Evolutionary conservation across 2,888 invertebrate genomes (phyloP), one percentile per base, ranked within the genome.

Genomic region (Hypselothyrea guttata): DNA sequence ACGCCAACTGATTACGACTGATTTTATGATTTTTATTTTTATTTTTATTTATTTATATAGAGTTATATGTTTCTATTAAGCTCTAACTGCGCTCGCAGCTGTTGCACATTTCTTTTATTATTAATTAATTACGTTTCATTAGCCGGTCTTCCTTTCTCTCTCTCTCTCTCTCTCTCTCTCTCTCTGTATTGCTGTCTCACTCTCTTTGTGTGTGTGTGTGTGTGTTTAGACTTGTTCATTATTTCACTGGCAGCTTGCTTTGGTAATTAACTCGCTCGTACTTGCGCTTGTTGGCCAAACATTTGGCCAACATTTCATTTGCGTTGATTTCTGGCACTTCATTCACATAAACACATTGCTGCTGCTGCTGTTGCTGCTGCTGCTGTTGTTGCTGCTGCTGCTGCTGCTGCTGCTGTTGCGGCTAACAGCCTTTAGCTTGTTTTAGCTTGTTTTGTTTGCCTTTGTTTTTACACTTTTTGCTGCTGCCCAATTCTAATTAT

Each of bases 231-330:
- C n/a, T 30, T 44, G 41, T 45, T 52, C 41, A 51, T 44, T 57
- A 16, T 38, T 18, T n/a, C 16, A 16, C 18, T n/a, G n/a, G 18
- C n/a, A 38, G 38, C n/a, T 33, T 28, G 22, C 48, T 22, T 22
- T 22, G 22, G 22, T 54, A 79, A 83, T 83, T 83, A 61, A 49
- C 79, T 55, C 66, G 58, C 78, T 54, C 74, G 63, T 61, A 66
- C 79, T 84, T 69, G 54, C 73, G 71, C 60, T 65, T 55, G 46
- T 28, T 71, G 75, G 61, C 67, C 75, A 82, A 77, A 53, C 54
- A 53, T 55, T 76, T 58, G 68, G 73, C 76, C 68, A 79, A 64
- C 76, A 76, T 70, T 52, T 65, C 27, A 33, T 38, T 40, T 41
- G 42, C 38, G 58, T 44, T 49, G 48, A 35, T 54, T 53, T 37